Conservation (phyloP, 2,113 vertebrate species). For the Phasianus colchicus region DNA sequence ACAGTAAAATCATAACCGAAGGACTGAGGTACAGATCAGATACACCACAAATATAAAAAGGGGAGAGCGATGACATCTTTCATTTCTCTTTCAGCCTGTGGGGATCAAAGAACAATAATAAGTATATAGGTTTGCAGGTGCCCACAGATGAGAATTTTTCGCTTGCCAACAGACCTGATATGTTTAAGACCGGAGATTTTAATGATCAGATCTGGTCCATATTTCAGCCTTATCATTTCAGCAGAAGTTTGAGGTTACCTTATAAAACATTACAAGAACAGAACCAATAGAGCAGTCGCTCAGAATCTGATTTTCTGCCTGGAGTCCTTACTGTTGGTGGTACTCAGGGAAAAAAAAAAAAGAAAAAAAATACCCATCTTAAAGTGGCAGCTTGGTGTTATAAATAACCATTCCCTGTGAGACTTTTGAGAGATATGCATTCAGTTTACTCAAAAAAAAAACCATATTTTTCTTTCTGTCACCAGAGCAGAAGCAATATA, state of each 20-base stretch:
- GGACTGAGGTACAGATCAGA: slow-evolving; percentile 23
- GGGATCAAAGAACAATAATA: slow-evolving; percentile 44
- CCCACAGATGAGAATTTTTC: neutral
- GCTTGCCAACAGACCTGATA: neutral
- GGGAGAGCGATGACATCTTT: slow-evolving; percentile 6
- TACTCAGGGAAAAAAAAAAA: neutral
- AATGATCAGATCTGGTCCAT: neutral
- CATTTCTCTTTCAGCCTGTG: slow-evolving; percentile 40
- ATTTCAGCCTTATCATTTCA: neutral
- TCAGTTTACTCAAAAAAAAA: slow-evolving; percentile 50
- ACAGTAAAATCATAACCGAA: slow-evolving; percentile 33
- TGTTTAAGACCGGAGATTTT: neutral
- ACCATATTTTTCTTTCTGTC: slow-evolving; percentile 47
- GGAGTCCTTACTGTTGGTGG: slow-evolving; percentile 45
- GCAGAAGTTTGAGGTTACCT: neutral
- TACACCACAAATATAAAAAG: neutral
- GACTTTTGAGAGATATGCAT: slow-evolving; percentile 55
- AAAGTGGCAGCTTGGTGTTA: slow-evolving; percentile 32
- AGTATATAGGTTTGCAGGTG: slow-evolving; percentile 23
- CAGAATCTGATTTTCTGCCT: slow-evolving; percentile 28
- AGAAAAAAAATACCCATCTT: neutral
- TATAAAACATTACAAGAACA: neutral
- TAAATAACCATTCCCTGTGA: slow-evolving; percentile 38
- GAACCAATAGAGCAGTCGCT: neutral
- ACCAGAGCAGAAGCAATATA: slow-evolving; percentile 25